Evolutionary conservation across 2,888 invertebrate species (phyloP), one percentile per base, ranked within the genome.

Genomic region (Dasysyrphus tricinctus): DNA sequence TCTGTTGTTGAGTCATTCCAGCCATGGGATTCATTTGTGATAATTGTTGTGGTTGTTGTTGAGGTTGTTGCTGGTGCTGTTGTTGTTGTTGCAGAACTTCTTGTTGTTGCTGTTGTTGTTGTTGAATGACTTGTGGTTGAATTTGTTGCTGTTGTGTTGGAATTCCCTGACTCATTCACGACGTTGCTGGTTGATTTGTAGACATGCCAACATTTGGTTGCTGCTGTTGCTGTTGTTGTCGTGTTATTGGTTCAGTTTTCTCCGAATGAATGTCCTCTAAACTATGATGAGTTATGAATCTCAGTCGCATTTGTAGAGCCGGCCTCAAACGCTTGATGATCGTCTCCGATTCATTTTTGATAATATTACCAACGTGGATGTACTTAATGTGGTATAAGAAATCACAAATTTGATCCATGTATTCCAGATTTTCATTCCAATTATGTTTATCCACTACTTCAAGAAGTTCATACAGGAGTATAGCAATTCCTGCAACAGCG

Each of bases 371-470:
- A 34, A 98, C 97, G 93, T 98, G 98, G 96, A 98, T 98, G 92
- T 99, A 99, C 92, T 99, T 99, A 88, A 99, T 98, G 92, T 99
- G 98, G 93, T 97, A 97, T 37, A 99, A 94, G 90, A 99, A 94
- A 93, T 99, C 99, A 92, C 98, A 98, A 89, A 99, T 97, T 0
- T 97, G 96, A 92, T 99, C 98, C 94, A 98, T 97, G 91, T 97
- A 97, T 73, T 95, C 94, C 83, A 97, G 92, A 47, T 81, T 79
- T 77, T 96, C 95, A 1, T 94, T 91, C 0, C 94, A 92, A 90
- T 96, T 96, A 8, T 95, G 93, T 90, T 96, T 97, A 93, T 99
- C 98, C 0, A 99, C 97, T 89, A 96, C 96, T 77, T 98, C 98
- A 24, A 99, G 93, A 88, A 98, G 94, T 91, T 98, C 98, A 91